Conservation (phyloP, 2,113 vertebrate species). For the Hemichromis elongatus region DNA sequence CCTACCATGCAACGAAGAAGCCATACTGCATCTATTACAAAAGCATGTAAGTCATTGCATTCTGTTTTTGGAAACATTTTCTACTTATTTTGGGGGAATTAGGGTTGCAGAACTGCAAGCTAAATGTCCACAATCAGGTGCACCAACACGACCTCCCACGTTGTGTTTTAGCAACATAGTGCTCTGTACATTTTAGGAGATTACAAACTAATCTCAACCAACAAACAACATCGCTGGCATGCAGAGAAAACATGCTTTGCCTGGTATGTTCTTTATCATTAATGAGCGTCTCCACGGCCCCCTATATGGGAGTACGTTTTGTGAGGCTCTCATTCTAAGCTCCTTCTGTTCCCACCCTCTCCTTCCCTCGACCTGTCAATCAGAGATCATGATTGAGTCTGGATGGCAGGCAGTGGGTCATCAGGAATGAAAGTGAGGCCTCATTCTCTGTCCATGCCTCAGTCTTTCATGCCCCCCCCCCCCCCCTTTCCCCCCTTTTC, state of each 20-base stretch:
- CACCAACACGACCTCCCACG: conserved; percentile 38
- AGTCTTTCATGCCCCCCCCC: conserved; percentile 49
- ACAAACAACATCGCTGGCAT: conserved; percentile 42
- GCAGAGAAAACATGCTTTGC: conserved; percentile 52
- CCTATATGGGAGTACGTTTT: conserved; percentile 45
- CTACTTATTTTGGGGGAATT: too few relatives aligned
- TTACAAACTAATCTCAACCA: conserved; percentile 54
- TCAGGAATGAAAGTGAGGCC: conserved; percentile 64
- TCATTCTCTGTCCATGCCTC: conserved; percentile 45
- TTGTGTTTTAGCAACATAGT: neutral
- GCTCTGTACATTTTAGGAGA: conserved; percentile 37
- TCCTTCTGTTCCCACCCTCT: conserved; percentile 54
- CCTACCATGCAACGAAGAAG: neutral
- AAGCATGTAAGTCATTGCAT: neutral
- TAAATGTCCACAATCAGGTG: neutral
- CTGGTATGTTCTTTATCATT: conserved; percentile 64
- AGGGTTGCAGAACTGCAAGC: neutral
- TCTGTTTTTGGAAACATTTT: too few relatives aligned
- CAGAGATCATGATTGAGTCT: conserved; percentile 69
- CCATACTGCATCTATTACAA: neutral
- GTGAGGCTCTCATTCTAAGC: conserved; percentile 52
- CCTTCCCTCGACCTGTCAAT: conserved; percentile 66
- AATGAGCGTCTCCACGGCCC: conserved; percentile 49
- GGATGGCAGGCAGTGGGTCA: conserved; percentile 71
- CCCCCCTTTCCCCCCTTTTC: too few relatives aligned